Conservation (phyloP, 2,888 invertebrate genomes). For the Palloptera scutellata region DNA sequence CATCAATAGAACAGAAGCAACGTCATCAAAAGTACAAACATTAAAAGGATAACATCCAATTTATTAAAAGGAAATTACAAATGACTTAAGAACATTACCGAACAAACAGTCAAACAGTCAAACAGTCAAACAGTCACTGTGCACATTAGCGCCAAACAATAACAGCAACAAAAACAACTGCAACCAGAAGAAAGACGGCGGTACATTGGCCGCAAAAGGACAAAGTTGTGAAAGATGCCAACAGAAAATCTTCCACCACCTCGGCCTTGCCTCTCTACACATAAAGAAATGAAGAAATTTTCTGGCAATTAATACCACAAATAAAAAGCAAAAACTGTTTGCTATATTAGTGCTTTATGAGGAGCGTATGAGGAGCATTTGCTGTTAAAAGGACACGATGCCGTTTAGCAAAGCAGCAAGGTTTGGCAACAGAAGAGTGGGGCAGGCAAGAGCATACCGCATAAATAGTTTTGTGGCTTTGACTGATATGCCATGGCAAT, state of each 20-base stretch:
- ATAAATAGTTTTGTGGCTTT: constrained; percentile 57
- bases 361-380: constrained; percentile 15
- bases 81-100: constrained; percentile 28
- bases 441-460: constrained; percentile 24
- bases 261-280: neutral
- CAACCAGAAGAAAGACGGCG: constrained; percentile 19
- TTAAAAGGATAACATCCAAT: constrained; percentile 42
- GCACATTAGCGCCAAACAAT: constrained; percentile 16
- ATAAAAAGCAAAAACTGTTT: constrained; percentile 30
- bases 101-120: neutral
- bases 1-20: constrained; percentile 8
- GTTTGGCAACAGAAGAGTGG: neutral
- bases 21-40: constrained; percentile 26
- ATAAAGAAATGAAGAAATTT: constrained; percentile 22
- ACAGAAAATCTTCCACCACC: neutral
- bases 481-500: constrained; percentile 58
- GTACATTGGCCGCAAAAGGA: neutral
- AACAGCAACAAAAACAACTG: neutral
- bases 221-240: constrained; percentile 11
- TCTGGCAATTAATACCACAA: constrained; percentile 39
- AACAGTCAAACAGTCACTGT: neutral
- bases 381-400: constrained; percentile 4
- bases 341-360: constrained; percentile 20
- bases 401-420: neutral
- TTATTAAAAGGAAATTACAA: constrained; percentile 44